Evolutionary conservation across 2,888 invertebrate genomes (phyloP).

Genomic region (Cephus pulcher): DNA sequence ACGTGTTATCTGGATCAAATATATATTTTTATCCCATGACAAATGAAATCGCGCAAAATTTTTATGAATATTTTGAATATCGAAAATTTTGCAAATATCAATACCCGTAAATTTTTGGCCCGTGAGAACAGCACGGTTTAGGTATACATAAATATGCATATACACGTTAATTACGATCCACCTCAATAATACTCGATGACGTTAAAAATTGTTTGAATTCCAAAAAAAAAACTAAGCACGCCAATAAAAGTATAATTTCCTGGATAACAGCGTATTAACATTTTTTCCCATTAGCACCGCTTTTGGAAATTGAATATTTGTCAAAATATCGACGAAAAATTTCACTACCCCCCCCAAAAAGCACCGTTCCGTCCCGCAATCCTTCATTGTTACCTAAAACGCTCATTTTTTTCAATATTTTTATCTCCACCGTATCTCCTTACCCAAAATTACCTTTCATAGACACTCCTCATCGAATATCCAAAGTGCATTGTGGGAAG

Average conservation of each 20-base stretch:
- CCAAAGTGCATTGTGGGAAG: neutral
- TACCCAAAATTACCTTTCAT: neutral
- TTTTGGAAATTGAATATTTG: neutral
- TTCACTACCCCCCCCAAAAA: neutral
- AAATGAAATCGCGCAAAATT: neutral
- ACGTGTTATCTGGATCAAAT: neutral
- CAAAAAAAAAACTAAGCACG: neutral
- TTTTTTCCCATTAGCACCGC: neutral
- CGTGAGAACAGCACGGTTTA: neutral
- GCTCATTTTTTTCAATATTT: neutral
- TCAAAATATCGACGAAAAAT: too few relatives aligned
- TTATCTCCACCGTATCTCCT: neutral
- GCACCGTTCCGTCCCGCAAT: neutral
- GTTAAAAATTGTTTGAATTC: neutral
- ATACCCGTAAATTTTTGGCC: neutral
- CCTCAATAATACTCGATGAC: neutral
- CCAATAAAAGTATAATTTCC: neutral
- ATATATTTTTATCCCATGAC: neutral
- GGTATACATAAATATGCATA: neutral
- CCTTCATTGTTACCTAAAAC: neutral
- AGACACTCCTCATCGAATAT: neutral
- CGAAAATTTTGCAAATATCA: neutral
- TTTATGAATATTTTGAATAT: neutral
- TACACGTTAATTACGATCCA: neutral
- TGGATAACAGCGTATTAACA: neutral